Evolutionary conservation across 2,113 vertebrate genomes (phyloP).

Genomic region (Anthoscopus minutus): DNA sequence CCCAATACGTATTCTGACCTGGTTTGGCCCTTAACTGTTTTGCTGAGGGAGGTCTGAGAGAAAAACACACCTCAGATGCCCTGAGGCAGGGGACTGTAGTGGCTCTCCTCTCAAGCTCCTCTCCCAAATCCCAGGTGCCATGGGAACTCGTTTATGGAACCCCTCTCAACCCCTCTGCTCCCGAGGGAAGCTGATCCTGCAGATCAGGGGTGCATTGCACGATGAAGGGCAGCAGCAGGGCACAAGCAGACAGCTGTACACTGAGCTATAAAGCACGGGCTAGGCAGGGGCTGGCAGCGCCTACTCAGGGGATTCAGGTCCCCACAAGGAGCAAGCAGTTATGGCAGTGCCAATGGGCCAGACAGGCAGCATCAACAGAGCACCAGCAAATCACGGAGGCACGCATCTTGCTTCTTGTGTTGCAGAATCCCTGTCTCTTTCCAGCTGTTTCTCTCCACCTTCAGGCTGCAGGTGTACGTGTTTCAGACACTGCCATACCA

Average conservation of each 20-base stretch:
- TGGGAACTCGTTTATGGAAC: not conserved
- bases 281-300: not conserved
- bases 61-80: not conserved
- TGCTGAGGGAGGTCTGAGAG: not conserved
- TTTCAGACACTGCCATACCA: not conserved
- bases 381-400: not conserved
- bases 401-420: fast-evolving
- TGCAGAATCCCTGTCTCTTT: not conserved
- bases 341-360: not conserved
- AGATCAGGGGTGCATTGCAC: fast-evolving
- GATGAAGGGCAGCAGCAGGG: not conserved
- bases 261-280: fast-evolving
- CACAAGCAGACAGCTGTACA: not conserved
- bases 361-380: not conserved
- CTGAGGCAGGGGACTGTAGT: fast-evolving
- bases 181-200: not conserved
- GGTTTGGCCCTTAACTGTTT: not conserved
- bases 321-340: not conserved
- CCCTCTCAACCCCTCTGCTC: not conserved
- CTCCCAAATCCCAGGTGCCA: not conserved
- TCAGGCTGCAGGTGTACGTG: fast-evolving
- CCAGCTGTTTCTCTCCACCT: not conserved
- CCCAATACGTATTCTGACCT: fast-evolving
- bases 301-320: not conserved
- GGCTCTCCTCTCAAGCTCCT: not conserved